Evolutionary conservation across 2,797 vertebrate species (phyloP).

Genomic region (Capromys pilorides): DNA sequence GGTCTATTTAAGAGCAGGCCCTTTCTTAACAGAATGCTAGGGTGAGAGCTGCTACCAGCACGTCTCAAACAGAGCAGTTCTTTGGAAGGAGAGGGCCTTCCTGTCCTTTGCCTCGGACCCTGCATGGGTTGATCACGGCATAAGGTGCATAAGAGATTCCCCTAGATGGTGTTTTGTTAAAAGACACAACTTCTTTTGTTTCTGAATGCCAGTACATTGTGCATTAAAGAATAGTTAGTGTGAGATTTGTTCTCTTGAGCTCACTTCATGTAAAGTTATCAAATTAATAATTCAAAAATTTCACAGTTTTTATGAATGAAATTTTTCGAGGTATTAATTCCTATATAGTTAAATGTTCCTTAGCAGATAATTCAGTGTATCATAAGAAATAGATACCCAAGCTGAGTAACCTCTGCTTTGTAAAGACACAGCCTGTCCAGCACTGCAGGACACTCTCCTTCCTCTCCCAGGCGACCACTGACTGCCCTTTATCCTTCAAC

Average conservation of each 20-base stretch:
- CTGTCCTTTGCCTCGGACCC: too few species aligned
- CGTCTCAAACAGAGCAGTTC: not conserved
- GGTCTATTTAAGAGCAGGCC: conserved; percentile 12
- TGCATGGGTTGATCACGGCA: not conserved
- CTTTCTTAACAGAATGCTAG: not conserved
- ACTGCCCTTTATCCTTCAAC: not conserved
- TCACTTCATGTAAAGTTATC: conserved; percentile 6
- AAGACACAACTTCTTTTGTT: not conserved
- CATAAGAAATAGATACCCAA: not conserved
- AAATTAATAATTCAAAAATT: not conserved
- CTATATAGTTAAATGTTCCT: conserved; percentile 2
- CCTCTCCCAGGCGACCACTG: not conserved
- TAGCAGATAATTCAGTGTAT: not conserved
- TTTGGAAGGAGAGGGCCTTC: too few species aligned
- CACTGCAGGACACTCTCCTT: not conserved
- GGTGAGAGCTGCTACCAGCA: not conserved
- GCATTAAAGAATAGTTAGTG: not conserved
- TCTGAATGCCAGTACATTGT: not conserved
- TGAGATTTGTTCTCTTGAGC: not conserved
- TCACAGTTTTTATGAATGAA: not conserved
- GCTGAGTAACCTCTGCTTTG: not conserved
- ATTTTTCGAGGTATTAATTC: not conserved
- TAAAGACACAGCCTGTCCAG: not conserved
- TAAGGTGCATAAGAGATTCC: not conserved
- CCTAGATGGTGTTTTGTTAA: not conserved